phyloP scores from a whole-genome alignment of 2,797 vertebrate species.

The Myiotriccus ornatus region DNA sequence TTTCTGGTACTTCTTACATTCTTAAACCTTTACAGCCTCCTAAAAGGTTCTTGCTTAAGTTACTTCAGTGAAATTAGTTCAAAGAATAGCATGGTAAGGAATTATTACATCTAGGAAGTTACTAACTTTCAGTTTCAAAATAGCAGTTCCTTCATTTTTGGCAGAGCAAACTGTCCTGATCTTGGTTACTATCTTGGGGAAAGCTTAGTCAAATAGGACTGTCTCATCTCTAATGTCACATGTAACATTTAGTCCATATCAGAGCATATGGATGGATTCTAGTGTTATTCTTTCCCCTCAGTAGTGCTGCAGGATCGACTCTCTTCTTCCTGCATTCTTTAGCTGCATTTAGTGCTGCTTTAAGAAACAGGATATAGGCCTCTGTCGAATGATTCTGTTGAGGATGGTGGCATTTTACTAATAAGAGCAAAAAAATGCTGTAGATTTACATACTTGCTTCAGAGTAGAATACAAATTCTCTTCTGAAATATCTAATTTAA shows the following conservation, averaged over 20 bases:
- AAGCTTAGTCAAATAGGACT: background rate
- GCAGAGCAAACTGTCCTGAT: background rate
- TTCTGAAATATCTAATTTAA: background rate
- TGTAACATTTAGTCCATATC: background rate
- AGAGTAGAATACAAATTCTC: background rate
- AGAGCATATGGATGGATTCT: background rate
- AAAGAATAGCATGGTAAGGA: background rate
- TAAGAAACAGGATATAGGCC: background rate
- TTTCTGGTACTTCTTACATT: background rate
- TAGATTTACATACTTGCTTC: background rate
- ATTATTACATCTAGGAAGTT: background rate
- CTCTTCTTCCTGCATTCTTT: background rate
- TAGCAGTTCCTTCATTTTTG: background rate
- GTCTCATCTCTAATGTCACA: background rate
- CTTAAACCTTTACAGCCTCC: background rate
- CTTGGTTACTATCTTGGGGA: fast-evolving
- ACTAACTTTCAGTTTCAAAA: background rate
- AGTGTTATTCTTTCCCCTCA: background rate
- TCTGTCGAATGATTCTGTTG: background rate
- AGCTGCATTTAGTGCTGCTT: background rate
- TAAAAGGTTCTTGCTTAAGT: background rate
- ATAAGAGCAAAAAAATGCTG: background rate
- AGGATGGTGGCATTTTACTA: background rate
- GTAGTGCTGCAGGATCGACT: background rate
- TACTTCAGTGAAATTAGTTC: background rate